phyloP scores from a whole-genome alignment of 2,797 vertebrate genomes.

The Enoplosus armatus region DNA sequence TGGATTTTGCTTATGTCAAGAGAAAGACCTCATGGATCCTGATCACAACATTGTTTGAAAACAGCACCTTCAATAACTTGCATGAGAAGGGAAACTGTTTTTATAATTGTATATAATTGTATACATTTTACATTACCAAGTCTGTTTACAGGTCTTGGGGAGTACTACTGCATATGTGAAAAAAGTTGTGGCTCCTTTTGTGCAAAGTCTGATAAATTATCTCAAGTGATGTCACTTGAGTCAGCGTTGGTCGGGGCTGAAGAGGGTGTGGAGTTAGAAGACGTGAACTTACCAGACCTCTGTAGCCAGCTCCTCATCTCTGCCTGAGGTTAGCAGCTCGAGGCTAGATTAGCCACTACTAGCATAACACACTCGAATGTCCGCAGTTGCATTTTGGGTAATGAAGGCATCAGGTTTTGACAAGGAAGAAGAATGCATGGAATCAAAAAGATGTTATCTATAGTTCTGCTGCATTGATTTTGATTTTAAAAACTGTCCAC shows the following conservation, averaged over 20 bases:
- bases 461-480: not conserved
- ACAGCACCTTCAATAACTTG: not conserved
- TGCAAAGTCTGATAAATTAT: not conserved
- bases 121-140: no score
- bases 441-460: not conserved
- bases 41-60: constrained; percentile 10
- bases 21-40: constrained; percentile 18
- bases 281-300: not conserved
- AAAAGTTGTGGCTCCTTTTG: not conserved
- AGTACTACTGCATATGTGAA: not conserved
- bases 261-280: no score
- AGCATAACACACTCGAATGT: not conserved
- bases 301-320: not conserved
- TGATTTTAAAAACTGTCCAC: no score
- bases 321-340: not conserved
- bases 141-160: not conserved
- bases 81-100: not conserved
- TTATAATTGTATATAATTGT: no score
- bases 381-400: not conserved
- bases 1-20: constrained; percentile 30
- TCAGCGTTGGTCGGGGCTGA: not conserved
- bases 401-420: no score
- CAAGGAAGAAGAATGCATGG: not conserved
- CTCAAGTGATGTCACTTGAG: not conserved
- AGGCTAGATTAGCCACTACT: not conserved